Evolutionary conservation across 2,113 vertebrate species (phyloP), one percentile per base, ranked within the genome.

Genomic region (Antennarius striatus): DNA sequence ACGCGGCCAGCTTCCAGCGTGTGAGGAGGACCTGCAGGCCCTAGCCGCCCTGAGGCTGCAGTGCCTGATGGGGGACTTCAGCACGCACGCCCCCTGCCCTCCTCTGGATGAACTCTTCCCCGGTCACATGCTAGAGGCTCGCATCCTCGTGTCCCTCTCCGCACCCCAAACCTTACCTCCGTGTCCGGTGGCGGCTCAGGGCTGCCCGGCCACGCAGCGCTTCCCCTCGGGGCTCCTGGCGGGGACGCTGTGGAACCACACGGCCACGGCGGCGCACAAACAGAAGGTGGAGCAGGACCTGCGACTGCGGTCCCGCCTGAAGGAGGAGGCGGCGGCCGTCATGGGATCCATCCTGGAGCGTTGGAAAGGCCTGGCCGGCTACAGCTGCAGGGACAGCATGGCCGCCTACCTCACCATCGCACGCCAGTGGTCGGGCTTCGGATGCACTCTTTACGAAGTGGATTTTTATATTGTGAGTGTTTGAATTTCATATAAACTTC

Each of bases 391-490:
- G 10, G 95, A 98, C 84, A 95, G 95, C 86, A 96, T 96, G 94
- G 93, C 95, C 0, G 92, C 96, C 75, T 96, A 96, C 75, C 89
- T 98, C 89, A 88, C 94, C 6, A 92, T 97, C 71, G 95, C 94
- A 49, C 93, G 93, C 56, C 94, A 95, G 90, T 98, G 95, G 96
- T 94, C 95, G 0, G 97, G 95, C 55, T 98, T 96, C 13, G 96
- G 97, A 79, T 96, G 95, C 90, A 97, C 95, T 0, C 94, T 97
- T 73, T 99, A 96, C 16, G 96, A 98, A 47, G 94, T 96, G 40
- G 94, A 95, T 87, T 93, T 97, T 81, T 96, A 92, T 6, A 90
- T 86, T 86, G 97, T 98, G 91, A 97, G 96, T 93, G 61, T 13
- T 32, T 2, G 48, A 47, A 30, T 10, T 15, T 56, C 39, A 54